Conservation (phyloP, 2,888 invertebrate genomes). For the Teleiodes luculella region DNA sequence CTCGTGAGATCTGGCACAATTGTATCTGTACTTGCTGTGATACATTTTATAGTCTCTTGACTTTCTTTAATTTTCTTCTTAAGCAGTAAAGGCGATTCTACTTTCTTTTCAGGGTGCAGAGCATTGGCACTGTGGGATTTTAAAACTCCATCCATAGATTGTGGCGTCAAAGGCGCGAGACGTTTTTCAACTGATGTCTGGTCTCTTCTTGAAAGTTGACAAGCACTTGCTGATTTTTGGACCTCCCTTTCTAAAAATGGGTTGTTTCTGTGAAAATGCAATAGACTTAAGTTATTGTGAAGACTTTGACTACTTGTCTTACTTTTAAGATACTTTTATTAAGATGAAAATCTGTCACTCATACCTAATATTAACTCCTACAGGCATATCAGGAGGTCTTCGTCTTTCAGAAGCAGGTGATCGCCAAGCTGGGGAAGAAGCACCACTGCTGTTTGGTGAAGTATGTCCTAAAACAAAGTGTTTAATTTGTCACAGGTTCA, state of each 20-base stretch:
- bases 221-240: constrained; percentile 82
- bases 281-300: too few relatives aligned
- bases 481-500: too few relatives aligned
- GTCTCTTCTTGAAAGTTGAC: constrained; percentile 67
- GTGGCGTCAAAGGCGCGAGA: constrained; percentile 41
- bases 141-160: constrained; percentile 54
- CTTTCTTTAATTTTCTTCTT: constrained; percentile 45
- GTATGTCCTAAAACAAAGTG: constrained; percentile 59
- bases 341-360: too few relatives aligned
- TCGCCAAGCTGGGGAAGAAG: constrained; percentile 82
- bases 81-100: constrained; percentile 23
- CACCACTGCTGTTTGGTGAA: constrained; percentile 78
- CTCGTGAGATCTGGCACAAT: constrained; percentile 51
- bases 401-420: constrained; percentile 81
- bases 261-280: constrained; percentile 60
- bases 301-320: too few relatives aligned
- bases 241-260: constrained; percentile 78
- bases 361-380: constrained; percentile 70
- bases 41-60: constrained; percentile 49
- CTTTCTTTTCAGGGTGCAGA: constrained; percentile 51
- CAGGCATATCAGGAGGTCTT: constrained; percentile 73
- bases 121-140: constrained; percentile 71
- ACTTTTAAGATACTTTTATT: too few relatives aligned
- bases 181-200: constrained; percentile 51
- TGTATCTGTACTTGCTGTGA: constrained; percentile 57